Evolutionary conservation across 2,113 vertebrate species (phyloP), one percentile per base, ranked within the genome.

Genomic region (Sakesphorus luctuosus): DNA sequence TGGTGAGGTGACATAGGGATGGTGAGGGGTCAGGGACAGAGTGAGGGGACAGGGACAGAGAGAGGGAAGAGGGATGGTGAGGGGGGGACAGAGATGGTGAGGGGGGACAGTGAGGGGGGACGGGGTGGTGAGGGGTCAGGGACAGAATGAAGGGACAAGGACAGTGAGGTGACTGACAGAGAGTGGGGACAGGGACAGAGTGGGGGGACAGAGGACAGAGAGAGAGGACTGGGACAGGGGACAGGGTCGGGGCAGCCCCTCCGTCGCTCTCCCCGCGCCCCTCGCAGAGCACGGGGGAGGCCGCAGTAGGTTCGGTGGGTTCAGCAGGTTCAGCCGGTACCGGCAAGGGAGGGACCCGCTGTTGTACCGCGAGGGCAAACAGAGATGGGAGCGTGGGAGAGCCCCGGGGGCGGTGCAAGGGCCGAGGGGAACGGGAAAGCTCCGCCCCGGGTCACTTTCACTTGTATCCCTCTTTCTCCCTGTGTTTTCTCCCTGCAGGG

Each of bases 381-480:
- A 33, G 63, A 18, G 12, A 3, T 2, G 18, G 13, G 9, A 58
- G 47, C 7, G 24, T 0, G 38, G 58, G 58, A 21, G 25, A 9
- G 47, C 2, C 20, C 43, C 40, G 2, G 10, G 44, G 17, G n/a
- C 7, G 40, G 3, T 12, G 62, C 46, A 3, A 4, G 3, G 33
- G 7, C 46, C 3, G 44, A 19, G 49, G 49, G 73, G 25, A 28
- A 11, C 10, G 40, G 79, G 33, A 1, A 2, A 17, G 66, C 43
- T 69, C 73, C 21, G 11, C 11, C 25, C 21, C 21, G 9, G 23
- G 18, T 12, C 53, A 4, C 28, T 6, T 3, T 4, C 23, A 11
- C 52, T 0, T 3, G 11, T 8, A 13, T 23, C n/a, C 0, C 38
- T 43, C 0, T 35, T 43, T 47, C 9, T 31, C 23, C 9, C 7